Conservation (phyloP, 2,797 vertebrate genomes). For the Eulemur rubriventer region DNA sequence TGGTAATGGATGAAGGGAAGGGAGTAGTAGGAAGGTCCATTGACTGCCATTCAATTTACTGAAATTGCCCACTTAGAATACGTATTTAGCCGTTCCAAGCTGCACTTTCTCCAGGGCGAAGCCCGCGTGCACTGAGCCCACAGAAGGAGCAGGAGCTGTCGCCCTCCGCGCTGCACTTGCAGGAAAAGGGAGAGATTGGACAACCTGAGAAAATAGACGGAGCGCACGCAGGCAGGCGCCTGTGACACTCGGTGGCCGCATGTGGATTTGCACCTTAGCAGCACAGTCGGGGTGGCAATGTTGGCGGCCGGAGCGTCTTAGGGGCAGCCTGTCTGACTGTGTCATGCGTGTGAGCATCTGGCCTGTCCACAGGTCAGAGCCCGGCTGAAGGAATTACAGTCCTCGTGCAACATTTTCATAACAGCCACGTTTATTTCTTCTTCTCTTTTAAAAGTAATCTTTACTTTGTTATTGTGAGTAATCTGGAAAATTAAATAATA, state of each 20-base stretch:
- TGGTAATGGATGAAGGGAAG: constrained; percentile 36
- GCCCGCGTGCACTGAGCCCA: background rate
- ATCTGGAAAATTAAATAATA: constrained; percentile 17
- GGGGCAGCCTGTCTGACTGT: background rate
- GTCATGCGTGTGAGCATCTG: background rate
- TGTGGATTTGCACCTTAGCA: background rate
- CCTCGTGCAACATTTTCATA: background rate
- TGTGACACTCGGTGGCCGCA: too few relatives aligned
- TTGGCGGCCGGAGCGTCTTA: background rate
- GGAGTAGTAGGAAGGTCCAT: constrained; percentile 47
- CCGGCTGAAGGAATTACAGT: background rate
- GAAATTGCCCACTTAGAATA: constrained; percentile 67
- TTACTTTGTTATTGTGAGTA: background rate
- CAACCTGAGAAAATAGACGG: background rate
- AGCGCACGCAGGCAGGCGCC: background rate
- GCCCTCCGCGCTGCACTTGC: background rate
- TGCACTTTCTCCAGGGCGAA: constrained; percentile 43
- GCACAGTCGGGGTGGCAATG: background rate
- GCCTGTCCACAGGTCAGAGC: background rate
- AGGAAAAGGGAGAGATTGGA: background rate
- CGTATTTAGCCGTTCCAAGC: constrained; percentile 57
- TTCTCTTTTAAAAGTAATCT: background rate
- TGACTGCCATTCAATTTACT: constrained; percentile 59
- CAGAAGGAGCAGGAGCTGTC: background rate
- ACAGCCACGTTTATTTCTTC: background rate